Evolutionary conservation across 2,888 invertebrate species (phyloP).

Genomic region (Pseudococcus viburni): DNA sequence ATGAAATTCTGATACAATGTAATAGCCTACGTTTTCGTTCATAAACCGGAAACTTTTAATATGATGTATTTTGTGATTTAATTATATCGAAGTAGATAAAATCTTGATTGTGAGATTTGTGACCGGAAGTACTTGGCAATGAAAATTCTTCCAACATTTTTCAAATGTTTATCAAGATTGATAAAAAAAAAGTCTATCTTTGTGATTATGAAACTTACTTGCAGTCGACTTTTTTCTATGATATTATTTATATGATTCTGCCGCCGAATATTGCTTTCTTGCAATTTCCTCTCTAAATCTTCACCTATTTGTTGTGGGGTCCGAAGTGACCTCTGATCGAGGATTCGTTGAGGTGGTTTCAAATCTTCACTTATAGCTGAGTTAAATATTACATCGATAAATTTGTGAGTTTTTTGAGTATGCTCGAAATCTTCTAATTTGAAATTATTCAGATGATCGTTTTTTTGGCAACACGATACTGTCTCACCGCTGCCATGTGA

Average conservation of each 20-base stretch:
- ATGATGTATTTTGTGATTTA: too few relatives aligned
- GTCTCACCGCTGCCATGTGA: constrained; percentile 27
- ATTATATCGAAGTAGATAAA: too few relatives aligned
- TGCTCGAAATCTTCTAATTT: constrained; percentile 38
- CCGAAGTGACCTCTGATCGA: not conserved
- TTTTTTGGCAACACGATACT: not conserved
- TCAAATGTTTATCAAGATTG: not conserved
- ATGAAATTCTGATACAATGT: not conserved
- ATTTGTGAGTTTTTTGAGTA: not conserved
- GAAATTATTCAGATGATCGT: not conserved
- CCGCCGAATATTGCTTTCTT: not conserved
- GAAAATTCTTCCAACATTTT: not conserved
- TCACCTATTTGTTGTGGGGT: constrained; percentile 1
- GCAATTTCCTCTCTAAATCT: constrained; percentile 47
- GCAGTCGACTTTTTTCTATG: constrained; percentile 12
- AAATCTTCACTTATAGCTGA: not conserved
- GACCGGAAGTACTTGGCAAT: too few relatives aligned
- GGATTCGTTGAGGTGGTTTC: constrained; percentile 42
- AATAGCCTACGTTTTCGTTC: too few relatives aligned
- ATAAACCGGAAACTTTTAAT: not conserved
- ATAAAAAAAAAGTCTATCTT: not conserved
- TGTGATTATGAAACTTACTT: not conserved
- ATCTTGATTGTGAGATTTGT: too few relatives aligned
- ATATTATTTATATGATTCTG: constrained; percentile 33
- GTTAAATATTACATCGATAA: not conserved